These are phyloP conservation scores for Sebastes glaucus DNA, from an alignment of 2,797 vertebrate genomes.

Conservation along the genomic window DNA sequence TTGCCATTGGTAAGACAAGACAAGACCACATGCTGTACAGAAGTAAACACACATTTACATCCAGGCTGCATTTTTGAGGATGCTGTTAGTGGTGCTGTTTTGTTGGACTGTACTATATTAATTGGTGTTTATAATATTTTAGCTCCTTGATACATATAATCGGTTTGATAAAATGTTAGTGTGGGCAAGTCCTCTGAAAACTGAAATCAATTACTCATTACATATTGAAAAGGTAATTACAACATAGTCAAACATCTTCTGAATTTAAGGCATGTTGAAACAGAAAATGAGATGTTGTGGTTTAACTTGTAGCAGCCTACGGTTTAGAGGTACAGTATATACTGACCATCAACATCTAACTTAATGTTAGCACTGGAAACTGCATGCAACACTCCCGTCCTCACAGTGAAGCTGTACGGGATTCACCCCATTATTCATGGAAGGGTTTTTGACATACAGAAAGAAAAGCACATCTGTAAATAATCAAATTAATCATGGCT, in stretches of 20 bases:
- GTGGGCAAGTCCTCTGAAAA: background rate
- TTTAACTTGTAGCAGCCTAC: background rate
- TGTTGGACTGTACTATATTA: background rate
- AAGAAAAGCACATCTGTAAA: background rate
- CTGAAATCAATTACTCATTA: background rate
- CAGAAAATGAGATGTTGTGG: background rate
- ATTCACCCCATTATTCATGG: background rate
- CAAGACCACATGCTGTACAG: background rate
- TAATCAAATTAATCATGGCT: background rate
- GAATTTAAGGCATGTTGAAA: background rate
- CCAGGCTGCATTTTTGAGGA: background rate
- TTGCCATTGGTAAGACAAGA: slow-evolving; percentile 86
- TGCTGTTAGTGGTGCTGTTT: background rate
- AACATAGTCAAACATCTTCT: background rate
- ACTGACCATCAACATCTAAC: background rate
- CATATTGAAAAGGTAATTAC: background rate
- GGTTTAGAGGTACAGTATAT: background rate
- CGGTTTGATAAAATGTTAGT: background rate
- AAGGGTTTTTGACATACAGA: background rate
- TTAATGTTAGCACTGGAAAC: background rate
- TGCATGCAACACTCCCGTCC: background rate
- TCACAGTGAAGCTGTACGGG: background rate
- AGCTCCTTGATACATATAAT: background rate
- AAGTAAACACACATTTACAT: background rate
- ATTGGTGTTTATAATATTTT: background rate